These are phyloP conservation scores for Tetraodon nigroviridis DNA, from an alignment of 2,113 vertebrate species.

Conservation along the genomic window DNA sequence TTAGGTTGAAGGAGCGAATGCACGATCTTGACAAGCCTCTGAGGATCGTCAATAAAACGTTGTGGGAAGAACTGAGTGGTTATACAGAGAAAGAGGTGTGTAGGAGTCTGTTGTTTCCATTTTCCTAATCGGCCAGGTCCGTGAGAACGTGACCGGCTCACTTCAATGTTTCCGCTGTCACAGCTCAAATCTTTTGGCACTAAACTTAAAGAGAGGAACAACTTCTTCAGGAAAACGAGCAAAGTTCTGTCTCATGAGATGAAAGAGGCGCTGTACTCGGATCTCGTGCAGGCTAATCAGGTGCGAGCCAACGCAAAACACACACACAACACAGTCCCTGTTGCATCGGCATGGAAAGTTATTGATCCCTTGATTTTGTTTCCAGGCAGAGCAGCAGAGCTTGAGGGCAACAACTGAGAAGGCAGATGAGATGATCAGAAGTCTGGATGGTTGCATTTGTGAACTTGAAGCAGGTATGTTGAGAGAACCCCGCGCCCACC, in stretches of 20 bases:
- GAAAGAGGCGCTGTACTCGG: constrained; percentile 65
- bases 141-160: no score
- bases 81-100: constrained; percentile 67
- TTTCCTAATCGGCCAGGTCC: no score
- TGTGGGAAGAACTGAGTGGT: constrained; percentile 62
- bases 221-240: constrained; percentile 66
- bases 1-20: constrained; percentile 65
- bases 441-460: constrained; percentile 63
- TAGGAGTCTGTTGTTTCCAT: no score
- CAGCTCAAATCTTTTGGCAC: constrained; percentile 67
- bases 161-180: constrained; percentile 11
- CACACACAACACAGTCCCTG: no score
- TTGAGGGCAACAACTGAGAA: constrained; percentile 50
- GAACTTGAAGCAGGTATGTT: constrained; percentile 64
- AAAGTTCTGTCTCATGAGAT: constrained; percentile 68
- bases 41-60: constrained; percentile 51
- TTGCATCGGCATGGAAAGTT: neutral
- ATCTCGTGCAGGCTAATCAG: constrained; percentile 52
- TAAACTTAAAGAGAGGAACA: constrained; percentile 68
- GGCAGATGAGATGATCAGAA: constrained; percentile 59
- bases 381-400: constrained; percentile 62
- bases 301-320: constrained; percentile 37
- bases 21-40: constrained; percentile 63
- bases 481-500: no score
- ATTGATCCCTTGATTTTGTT: neutral